A percentile compares a stretch with the other conserved stretches of the same genome.
Evolutionary conservation across 2,888 invertebrate genomes (phyloP).

Genomic region (Cataglyphis altisquamis): DNA sequence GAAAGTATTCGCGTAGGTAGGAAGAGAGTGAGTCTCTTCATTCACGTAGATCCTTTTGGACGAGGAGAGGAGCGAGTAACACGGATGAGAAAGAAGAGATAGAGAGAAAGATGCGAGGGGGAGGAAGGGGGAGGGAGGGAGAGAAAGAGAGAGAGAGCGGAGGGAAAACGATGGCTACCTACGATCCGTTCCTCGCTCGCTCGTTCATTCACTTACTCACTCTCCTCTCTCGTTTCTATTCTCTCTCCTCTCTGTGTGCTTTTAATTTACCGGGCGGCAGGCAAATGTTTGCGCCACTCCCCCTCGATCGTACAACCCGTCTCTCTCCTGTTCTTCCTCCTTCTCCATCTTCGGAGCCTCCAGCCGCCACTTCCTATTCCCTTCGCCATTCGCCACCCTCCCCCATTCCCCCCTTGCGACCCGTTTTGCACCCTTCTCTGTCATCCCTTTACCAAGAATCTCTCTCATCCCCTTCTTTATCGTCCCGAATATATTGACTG

Average conservation of each 20-base stretch:
- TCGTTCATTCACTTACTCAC: slow-evolving; percentile 76
- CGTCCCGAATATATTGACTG: slow-evolving; percentile 78
- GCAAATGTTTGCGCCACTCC: slow-evolving; percentile 86
- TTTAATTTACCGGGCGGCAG: slow-evolving; percentile 86
- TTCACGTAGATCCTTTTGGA: slow-evolving; percentile 44
- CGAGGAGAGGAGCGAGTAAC: slow-evolving; percentile 27
- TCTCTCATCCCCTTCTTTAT: slow-evolving; percentile 50
- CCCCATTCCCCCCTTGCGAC: slow-evolving; percentile 46
- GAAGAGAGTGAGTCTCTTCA: slow-evolving; percentile 42
- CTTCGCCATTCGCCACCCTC: slow-evolving; percentile 64
- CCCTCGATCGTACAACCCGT: slow-evolving; percentile 84
- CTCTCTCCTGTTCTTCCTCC: slow-evolving; percentile 67
- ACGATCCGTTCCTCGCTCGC: slow-evolving; percentile 68
- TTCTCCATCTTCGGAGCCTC: slow-evolving; percentile 42
- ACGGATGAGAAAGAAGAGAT: slow-evolving; percentile 16
- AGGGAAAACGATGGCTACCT: slow-evolving; percentile 72
- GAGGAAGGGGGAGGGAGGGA: neutral
- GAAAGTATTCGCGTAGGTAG: slow-evolving; percentile 28
- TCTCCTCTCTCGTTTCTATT: slow-evolving; percentile 79
- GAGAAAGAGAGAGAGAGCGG: neutral
- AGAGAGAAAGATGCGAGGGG: neutral
- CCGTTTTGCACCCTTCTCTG: slow-evolving; percentile 58
- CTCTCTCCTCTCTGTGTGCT: slow-evolving; percentile 84
- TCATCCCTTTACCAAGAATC: slow-evolving; percentile 56
- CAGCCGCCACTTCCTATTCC: slow-evolving; percentile 56